Conservation (phyloP, 1,140 invertebrate genomes). For the Formica selysi region DNA sequence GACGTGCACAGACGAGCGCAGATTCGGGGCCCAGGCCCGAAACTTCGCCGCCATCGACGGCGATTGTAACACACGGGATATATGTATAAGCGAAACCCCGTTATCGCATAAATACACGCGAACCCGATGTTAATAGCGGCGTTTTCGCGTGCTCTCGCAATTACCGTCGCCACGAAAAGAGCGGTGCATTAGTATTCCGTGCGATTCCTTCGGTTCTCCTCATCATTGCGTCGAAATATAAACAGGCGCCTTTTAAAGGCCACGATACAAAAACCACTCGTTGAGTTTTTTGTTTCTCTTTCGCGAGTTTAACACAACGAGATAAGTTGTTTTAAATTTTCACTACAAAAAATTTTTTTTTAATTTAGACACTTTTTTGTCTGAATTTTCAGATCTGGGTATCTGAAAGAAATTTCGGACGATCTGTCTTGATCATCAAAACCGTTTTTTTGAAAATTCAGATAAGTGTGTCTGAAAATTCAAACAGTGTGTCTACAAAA, state of each 20-base stretch:
- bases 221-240: conserved; percentile 20
- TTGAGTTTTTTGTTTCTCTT: not conserved
- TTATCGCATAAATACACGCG: conserved; percentile 49
- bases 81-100: conserved; percentile 11
- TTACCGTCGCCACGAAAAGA: conserved; percentile 32
- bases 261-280: not conserved
- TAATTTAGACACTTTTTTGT: no score
- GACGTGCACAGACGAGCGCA: not conserved
- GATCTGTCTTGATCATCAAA: no score
- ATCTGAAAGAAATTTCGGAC: no score
- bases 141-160: conserved; percentile 42
- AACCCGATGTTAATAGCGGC: conserved; percentile 39
- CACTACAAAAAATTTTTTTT: no score
- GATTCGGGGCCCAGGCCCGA: not conserved
- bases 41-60: not conserved
- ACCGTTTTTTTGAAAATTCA: no score
- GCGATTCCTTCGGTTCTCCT: not conserved
- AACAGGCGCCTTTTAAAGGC: conserved; percentile 2
- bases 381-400: no score
- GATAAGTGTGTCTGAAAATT: no score
- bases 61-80: conserved; percentile 10
- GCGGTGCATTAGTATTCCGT: conserved; percentile 44
- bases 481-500: no score
- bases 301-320: not conserved
- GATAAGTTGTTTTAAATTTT: not conserved